These are phyloP conservation scores for Drepanosiphum platanoidis DNA, from an alignment of 2,888 invertebrate genomes.

Conservation along the genomic window DNA sequence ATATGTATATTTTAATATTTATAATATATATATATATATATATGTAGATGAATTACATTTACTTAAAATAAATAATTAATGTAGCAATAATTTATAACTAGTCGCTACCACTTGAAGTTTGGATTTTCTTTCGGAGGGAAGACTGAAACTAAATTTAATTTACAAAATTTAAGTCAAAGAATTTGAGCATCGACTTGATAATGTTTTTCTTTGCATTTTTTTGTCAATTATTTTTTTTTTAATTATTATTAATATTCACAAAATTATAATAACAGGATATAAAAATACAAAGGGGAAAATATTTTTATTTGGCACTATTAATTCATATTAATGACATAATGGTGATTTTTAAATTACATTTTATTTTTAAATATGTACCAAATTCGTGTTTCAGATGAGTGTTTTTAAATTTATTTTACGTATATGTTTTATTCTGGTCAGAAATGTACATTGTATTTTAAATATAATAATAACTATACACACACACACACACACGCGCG, in stretches of 20 bases:
- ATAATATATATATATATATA: slow-evolving; percentile 1
- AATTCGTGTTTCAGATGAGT: slow-evolving; percentile 40
- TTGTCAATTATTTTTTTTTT: no score
- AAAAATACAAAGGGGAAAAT: slow-evolving; percentile 62
- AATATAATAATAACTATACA: background rate
- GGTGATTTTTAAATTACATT: slow-evolving; percentile 35
- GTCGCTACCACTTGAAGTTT: slow-evolving; percentile 46
- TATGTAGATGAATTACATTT: slow-evolving; percentile 7
- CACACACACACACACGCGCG: background rate
- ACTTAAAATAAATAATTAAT: slow-evolving; percentile 42
- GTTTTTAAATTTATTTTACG: slow-evolving; percentile 48
- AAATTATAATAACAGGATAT: slow-evolving; percentile 61
- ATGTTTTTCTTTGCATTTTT: slow-evolving; percentile 37
- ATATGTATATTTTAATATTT: background rate
- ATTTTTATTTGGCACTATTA: slow-evolving; percentile 60
- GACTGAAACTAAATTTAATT: slow-evolving; percentile 56
- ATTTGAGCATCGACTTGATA: slow-evolving; percentile 61
- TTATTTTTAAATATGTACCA: slow-evolving; percentile 44
- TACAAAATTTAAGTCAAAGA: slow-evolving; percentile 56
- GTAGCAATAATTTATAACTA: slow-evolving; percentile 25
- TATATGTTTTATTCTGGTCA: slow-evolving; percentile 50
- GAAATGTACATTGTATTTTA: slow-evolving; percentile 39
- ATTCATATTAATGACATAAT: slow-evolving; percentile 41
- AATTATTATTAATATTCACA: slow-evolving; percentile 55
- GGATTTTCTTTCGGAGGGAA: slow-evolving; percentile 38